These are phyloP conservation scores for Orchesella flavescens DNA, from an alignment of 2,888 invertebrate genomes.

Conservation along the genomic window DNA sequence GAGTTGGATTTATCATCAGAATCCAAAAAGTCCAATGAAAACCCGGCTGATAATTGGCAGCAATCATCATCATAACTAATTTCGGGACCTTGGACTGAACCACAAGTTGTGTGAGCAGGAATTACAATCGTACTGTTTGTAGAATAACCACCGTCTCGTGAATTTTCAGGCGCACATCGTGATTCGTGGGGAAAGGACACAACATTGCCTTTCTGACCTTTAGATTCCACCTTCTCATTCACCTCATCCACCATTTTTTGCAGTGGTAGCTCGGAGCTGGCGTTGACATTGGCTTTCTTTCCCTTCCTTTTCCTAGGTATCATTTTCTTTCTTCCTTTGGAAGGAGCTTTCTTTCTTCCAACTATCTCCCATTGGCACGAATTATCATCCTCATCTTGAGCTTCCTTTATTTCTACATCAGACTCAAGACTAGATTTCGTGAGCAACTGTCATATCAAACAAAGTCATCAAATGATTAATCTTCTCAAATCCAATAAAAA, in stretches of 20 bases:
- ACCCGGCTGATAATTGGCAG: constrained; percentile 81
- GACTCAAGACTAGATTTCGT: constrained; percentile 30
- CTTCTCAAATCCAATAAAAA: too few relatives aligned
- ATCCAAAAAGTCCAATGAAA: constrained; percentile 24
- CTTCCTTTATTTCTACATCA: constrained; percentile 31
- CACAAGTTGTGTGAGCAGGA: constrained; percentile 84
- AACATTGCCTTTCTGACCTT: constrained; percentile 72
- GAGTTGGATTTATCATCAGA: constrained; percentile 40
- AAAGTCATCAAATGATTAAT: too few relatives aligned
- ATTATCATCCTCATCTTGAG: constrained; percentile 43
- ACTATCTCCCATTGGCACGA: constrained; percentile 60
- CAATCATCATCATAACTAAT: constrained; percentile 91
- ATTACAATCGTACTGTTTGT: constrained; percentile 82
- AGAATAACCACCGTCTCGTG: constrained; percentile 88
- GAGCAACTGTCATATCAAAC: constrained; percentile 21
- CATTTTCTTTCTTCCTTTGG: constrained; percentile 58
- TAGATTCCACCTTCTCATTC: constrained; percentile 49
- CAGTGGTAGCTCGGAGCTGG: constrained; percentile 49
- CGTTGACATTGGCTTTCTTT: constrained; percentile 52
- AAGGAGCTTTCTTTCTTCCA: constrained; percentile 33
- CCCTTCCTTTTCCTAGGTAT: constrained; percentile 63
- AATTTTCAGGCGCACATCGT: constrained; percentile 78
- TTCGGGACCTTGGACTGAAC: constrained; percentile 92
- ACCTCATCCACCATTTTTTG: constrained; percentile 46
- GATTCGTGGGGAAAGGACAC: constrained; percentile 77